Base-by-base conservation (phyloP, 2,113 vertebrate genomes). In the Ptychochromis oligacanthus region DNA sequence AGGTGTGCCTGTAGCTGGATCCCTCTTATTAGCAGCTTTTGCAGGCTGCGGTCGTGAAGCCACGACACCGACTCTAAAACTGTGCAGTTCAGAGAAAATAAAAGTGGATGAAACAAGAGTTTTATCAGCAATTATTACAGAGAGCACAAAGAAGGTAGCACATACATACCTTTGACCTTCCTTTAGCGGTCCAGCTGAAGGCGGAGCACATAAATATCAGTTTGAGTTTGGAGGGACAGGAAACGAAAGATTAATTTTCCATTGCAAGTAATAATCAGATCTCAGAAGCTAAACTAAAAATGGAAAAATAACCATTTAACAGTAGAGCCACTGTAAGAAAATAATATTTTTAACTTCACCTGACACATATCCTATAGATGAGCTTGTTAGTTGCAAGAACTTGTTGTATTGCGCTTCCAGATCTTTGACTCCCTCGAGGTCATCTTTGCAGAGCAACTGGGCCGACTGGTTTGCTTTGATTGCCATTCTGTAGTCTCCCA, bases 401-500 rank as follows among this genome's bases (percentile, higher is more conserved):
- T 94, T 96, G 2, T 52, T 12, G 0, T 89, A 82, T 85, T 99
- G 98, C 57, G 95, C 95, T 46, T 94, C 43, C 36, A 99, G 97
- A 20, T 97, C 96, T 84, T 83, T 94, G 36, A 97, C 75, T 38
- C 97, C 97, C 3, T 96, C 96, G 0, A 76, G 24, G 87, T 91
- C 90, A 1, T 86, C 18, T 38, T 14, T 91, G 92, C 97, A 99
- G 2, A 97, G 84, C 1, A 38, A 77, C 83, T 94, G 96, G 58
- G 96, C 98, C 36, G 70, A 93, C 2, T 26, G 2, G 81, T 99
- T 99, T 36, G 96, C 96, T 79, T 94, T 84, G 10, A 98, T 56
- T 8, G 98, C 98, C 89, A 90, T 92, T 24, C 93, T 75, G 0
- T 91, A 54, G 40, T 96, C 92, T 5, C 97, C 97, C 86, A 98